Base-by-base conservation (phyloP, 2,113 vertebrate genomes). In the Ophthalmolycus amberensis region DNA sequence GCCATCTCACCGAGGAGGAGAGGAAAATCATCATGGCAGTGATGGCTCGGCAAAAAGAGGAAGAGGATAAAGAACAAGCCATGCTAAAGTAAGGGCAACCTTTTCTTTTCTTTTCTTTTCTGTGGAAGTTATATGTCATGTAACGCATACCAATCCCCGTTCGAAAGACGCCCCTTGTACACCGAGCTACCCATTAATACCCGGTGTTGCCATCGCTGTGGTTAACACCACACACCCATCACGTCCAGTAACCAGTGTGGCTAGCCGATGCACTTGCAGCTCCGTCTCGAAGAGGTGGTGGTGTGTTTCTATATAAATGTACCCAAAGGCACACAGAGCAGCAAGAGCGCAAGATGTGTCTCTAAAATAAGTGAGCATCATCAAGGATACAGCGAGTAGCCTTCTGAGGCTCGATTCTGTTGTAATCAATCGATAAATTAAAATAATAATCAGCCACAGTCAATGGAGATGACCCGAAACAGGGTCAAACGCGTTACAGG, bases 1-100 rank as follows among this genome's bases (percentile, higher is more conserved):
- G 98, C 95, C 98, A 99, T 94, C 97, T 99, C 94, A 99, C 98
- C 75, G 98, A 99, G 93, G 98, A 99, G 90, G 98, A 99, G 94
- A 95, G 98, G 94, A 96, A 95, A 95, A 97, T 98, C 85, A 99
- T 99, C 91, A 96, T 99, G 98, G 97, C 95, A 90, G 98, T 99
- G 96, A 98, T 99, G 97, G 97, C 96, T 96, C 96, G 98, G 89
- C 98, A 99, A 93, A 98, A 97, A 91, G 97, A 99, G 86, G 98
- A 99, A 88, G 98, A 99, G 85, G 97, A 98, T 77, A 99, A 99
- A 90, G 98, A 99, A 95, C 95, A 99, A 94, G 98, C 96, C 96
- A 99, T 99, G 97, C 95, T 99, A 91, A 99, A 99, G 98, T 99
- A 98, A 99, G 98, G 79, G 75, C 77, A 79, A 80, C 68, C 27